Evolutionary conservation across 2,113 vertebrate species (phyloP), one percentile per base, ranked within the genome.

Genomic region (Chitala chitala): DNA sequence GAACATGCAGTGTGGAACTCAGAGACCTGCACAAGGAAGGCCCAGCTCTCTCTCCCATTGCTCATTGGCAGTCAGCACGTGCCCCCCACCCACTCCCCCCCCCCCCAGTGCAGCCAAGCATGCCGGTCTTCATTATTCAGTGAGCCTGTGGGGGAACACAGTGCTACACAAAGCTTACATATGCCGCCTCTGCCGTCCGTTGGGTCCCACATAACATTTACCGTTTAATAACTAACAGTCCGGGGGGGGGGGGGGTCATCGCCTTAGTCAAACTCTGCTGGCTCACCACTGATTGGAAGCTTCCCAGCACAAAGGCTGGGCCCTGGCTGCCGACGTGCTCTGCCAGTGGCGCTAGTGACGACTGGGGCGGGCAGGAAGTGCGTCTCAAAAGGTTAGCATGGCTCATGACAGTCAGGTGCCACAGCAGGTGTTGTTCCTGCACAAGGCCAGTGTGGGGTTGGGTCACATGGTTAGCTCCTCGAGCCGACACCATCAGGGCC

Each of bases 181-280:
- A 80, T 79, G 78, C 76, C 70, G 44, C 80, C 80, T 86, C 85
- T 81, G 81, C 76, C 77, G 81, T 83, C 81, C 80, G 81, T 71
- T 71, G 76, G 82, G 83, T 69, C 73, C 71, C 76, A 72, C 80
- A 77, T 81, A 83, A 85, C 84, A 81, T 84, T 85, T 85, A 81
- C 77, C 78, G 65, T 86, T 87, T 83, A 86, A 86, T 88, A 85
- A 82, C 78, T 66, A 75, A 73, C 81, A 75, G 77, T 81, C 83
- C 77, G 50, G 50, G 44, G 12, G 12, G 50, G 58, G 58, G 31
- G 58, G 77, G 82, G 82, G 82, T 81, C 69, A 71, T 76, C 61
- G 75, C 80, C 81, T 82, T 84, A 79, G 82, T 82, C 78, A 77
- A 76, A 80, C 83, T 84, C 71, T 56, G 74, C 72, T 40, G 77